These are phyloP conservation scores for Orthonyx spaldingii DNA, from an alignment of 2,113 vertebrate species.

Conservation along the genomic window DNA sequence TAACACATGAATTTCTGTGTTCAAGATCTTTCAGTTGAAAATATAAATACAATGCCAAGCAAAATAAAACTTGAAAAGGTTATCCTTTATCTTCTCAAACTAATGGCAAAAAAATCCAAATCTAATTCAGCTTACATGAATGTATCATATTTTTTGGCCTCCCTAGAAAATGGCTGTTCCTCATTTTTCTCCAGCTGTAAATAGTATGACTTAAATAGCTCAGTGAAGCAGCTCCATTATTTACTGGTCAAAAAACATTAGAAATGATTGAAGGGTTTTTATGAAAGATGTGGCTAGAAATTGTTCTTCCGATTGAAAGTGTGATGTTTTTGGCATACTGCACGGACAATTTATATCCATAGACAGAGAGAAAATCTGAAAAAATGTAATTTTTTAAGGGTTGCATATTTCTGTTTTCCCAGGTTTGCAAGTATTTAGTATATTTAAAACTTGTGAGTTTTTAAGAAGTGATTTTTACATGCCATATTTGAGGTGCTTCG, in stretches of 20 bases:
- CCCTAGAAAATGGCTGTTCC: conserved; percentile 38
- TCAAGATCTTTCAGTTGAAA: not conserved
- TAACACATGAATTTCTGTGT: not conserved
- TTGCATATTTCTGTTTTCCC: not conserved
- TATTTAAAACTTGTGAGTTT: not conserved
- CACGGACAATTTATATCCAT: not conserved
- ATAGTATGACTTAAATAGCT: conserved; percentile 64
- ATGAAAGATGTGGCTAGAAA: conserved; percentile 55
- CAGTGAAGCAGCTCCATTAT: conserved; percentile 55
- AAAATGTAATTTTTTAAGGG: not conserved
- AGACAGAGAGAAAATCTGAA: not conserved
- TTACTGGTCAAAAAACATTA: conserved; percentile 62
- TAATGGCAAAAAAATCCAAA: conserved; percentile 1
- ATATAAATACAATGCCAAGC: not conserved
- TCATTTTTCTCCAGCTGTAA: conserved; percentile 67
- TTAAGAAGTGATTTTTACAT: not conserved
- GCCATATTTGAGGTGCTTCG: not conserved
- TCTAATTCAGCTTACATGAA: conserved; percentile 33
- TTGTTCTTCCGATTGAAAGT: conserved; percentile 55
- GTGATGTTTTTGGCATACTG: conserved; percentile 45
- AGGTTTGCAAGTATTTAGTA: not conserved
- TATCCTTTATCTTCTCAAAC: conserved; percentile 51
- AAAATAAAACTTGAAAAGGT: conserved; percentile 28
- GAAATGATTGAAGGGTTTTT: conserved; percentile 55
- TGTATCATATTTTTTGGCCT: not conserved